phyloP scores from a whole-genome alignment of 1,140 invertebrate species.

The Yoshiicerus persimilis region DNA sequence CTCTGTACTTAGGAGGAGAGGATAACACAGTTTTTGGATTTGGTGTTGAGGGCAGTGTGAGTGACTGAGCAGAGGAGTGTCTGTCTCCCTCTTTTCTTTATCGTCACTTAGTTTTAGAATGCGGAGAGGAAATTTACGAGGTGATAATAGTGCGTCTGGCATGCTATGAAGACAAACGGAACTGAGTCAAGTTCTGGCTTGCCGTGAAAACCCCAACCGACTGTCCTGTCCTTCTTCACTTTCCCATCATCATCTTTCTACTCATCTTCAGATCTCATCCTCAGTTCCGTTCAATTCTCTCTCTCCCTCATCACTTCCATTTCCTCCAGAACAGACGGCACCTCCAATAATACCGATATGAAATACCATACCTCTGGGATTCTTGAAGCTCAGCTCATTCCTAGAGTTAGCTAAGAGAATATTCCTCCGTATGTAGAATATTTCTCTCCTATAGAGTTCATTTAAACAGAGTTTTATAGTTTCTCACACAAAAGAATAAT shows the following conservation, averaged over 20 bases:
- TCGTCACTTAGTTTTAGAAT: constrained; percentile 4
- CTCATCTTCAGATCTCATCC: not conserved
- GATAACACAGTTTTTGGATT: not conserved
- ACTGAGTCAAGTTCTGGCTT: not conserved
- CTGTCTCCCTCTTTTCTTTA: not conserved
- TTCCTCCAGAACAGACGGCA: not conserved
- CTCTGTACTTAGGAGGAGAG: not conserved
- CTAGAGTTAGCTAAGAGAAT: not conserved
- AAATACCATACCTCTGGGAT: not conserved
- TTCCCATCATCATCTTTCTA: not conserved
- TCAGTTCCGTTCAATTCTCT: not conserved
- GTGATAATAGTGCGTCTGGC: not conserved
- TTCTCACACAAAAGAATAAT: not conserved
- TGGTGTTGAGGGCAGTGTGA: not conserved
- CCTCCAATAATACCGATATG: not conserved
- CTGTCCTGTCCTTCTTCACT: not conserved
- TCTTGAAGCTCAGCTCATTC: too few species aligned
- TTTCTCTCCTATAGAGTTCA: not conserved
- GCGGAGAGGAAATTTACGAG: not conserved
- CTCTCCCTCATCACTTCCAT: not conserved
- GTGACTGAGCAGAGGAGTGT: not conserved
- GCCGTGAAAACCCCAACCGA: not conserved
- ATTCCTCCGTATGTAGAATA: not conserved
- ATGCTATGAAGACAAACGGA: not conserved
- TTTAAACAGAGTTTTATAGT: not conserved